These are phyloP conservation scores for Homalodisca vitripennis DNA, from an alignment of 1,140 invertebrate genomes.

Conservation along the genomic window DNA sequence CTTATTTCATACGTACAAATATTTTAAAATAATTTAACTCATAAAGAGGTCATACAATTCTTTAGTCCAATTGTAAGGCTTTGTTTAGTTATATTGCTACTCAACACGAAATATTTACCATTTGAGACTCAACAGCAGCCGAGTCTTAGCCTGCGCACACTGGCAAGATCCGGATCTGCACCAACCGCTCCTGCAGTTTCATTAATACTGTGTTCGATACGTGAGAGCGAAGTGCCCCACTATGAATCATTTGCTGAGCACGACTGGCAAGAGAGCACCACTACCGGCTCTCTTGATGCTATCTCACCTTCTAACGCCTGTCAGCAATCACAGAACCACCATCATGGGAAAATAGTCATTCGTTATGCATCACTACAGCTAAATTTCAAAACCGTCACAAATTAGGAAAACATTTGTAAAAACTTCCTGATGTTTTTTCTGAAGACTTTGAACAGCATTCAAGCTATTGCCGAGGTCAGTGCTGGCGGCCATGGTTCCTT, in stretches of 20 bases:
- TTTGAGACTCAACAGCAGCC: slow-evolving; percentile 83
- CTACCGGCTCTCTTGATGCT: slow-evolving; percentile 75
- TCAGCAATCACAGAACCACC: too few relatives aligned
- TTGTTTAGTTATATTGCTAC: too few relatives aligned
- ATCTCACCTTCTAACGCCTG: slow-evolving; percentile 78
- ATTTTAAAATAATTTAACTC: too few relatives aligned
- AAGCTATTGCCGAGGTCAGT: slow-evolving; percentile 75
- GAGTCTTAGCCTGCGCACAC: slow-evolving; percentile 68
- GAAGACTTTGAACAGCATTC: slow-evolving; percentile 90
- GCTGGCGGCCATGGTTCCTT: slow-evolving; percentile 82
- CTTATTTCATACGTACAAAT: too few relatives aligned
- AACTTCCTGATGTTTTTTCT: slow-evolving; percentile 87
- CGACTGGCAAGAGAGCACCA: slow-evolving; percentile 68
- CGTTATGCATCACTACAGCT: too few relatives aligned
- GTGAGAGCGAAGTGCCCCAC: slow-evolving; percentile 78
- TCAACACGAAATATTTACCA: too few relatives aligned
- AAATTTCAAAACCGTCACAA: too few relatives aligned
- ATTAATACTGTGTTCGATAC: slow-evolving; percentile 65
- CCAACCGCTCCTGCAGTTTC: slow-evolving; percentile 64
- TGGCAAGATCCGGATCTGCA: slow-evolving; percentile 68
- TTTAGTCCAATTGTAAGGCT: too few relatives aligned
- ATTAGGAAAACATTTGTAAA: too few relatives aligned
- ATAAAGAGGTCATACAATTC: too few relatives aligned
- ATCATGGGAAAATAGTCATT: too few relatives aligned
- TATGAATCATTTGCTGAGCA: slow-evolving; percentile 75